These are phyloP conservation scores for Oreotrochilus melanogaster DNA, from an alignment of 2,113 vertebrate species.

Conservation along the genomic window DNA sequence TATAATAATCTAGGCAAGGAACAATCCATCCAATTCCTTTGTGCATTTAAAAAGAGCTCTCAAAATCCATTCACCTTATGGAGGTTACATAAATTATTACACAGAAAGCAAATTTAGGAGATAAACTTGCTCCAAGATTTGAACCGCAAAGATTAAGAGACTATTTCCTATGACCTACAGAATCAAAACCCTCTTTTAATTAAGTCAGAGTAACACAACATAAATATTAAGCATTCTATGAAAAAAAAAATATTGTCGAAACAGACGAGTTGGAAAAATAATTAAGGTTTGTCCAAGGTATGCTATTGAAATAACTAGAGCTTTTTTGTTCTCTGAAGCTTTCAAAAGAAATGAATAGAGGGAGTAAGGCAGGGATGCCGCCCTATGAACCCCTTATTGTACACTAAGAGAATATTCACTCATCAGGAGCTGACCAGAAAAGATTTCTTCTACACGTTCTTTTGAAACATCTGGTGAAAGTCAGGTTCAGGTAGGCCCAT, in stretches of 20 bases:
- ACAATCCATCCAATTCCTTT: background rate
- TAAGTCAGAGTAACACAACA: background rate
- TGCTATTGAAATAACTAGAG: background rate
- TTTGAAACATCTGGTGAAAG: background rate
- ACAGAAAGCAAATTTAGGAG: background rate
- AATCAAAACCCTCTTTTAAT: background rate
- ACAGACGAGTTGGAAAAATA: background rate
- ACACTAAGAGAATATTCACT: background rate
- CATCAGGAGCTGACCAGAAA: background rate
- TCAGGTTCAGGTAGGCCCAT: background rate
- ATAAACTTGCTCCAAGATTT: background rate
- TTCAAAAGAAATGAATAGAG: background rate
- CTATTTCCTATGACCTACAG: background rate
- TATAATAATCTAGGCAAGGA: background rate
- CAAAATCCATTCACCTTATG: background rate
- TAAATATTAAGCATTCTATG: background rate
- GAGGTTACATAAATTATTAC: constrained; percentile 2
- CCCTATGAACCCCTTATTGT: background rate
- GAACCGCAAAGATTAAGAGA: background rate
- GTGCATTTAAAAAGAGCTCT: background rate
- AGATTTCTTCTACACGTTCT: background rate
- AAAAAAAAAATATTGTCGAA: background rate
- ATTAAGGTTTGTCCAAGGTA: background rate
- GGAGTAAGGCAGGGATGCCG: background rate
- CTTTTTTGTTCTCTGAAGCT: background rate